A percentile compares a stretch with the other conserved stretches of the same genome.
phyloP scores from a whole-genome alignment of 23 tunicate genomes.

The Botrylloides violaceus region DNA sequence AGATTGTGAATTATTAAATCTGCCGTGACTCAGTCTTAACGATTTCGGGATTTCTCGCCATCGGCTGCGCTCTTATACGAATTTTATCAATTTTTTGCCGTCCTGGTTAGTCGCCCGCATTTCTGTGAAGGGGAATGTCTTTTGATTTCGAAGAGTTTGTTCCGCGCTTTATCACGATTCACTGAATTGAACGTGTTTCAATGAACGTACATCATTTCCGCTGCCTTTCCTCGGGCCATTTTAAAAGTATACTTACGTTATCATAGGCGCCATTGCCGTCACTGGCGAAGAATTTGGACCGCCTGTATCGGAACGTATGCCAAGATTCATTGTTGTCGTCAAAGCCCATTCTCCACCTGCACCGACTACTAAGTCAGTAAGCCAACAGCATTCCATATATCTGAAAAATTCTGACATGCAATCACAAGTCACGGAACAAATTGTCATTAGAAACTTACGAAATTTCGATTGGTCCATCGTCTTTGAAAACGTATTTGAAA shows the following conservation, averaged over 20 bases:
- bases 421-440: too few relatives aligned
- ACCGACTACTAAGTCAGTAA: slow-evolving; percentile 14
- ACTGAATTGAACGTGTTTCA: neutral
- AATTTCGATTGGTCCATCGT: slow-evolving; percentile 30
- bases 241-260: slow-evolving; percentile 36
- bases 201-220: neutral
- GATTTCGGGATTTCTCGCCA: too few relatives aligned
- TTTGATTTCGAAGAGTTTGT: neutral
- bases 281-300: slow-evolving; percentile 40
- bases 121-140: too few relatives aligned
- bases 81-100: too few relatives aligned
- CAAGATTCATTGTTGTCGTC: slow-evolving; percentile 27
- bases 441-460: slow-evolving; percentile 25
- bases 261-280: slow-evolving; percentile 29
- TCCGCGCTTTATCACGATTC: neutral
- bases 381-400: slow-evolving; percentile 50
- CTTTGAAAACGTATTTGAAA: slow-evolving; percentile 22
- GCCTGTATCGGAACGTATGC: slow-evolving; percentile 32
- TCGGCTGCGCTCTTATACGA: too few relatives aligned
- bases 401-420: slow-evolving; percentile 17
- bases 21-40: too few relatives aligned
- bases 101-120: too few relatives aligned
- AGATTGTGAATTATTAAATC: too few relatives aligned
- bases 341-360: slow-evolving; percentile 38
- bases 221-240: neutral